These are phyloP conservation scores for Bubalus kerabau DNA, from an alignment of 2,113 vertebrate species.

Conservation along the genomic window DNA sequence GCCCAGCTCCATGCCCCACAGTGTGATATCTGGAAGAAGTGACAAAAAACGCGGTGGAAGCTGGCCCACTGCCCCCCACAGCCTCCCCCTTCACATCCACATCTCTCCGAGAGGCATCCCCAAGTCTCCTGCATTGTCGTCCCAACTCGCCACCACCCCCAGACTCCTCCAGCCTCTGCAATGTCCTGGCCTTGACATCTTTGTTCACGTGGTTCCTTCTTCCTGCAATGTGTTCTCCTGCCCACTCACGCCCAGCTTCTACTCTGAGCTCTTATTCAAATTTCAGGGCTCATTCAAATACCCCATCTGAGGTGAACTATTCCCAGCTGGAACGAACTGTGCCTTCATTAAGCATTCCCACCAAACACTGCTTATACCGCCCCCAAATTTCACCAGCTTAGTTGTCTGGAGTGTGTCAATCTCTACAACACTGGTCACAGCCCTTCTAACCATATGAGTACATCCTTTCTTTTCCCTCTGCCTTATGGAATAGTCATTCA, in stretches of 20 bases:
- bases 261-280: neutral
- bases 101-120: neutral
- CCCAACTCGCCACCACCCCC: neutral
- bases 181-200: neutral
- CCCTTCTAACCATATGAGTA: neutral
- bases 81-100: neutral
- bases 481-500: neutral
- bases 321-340: neutral
- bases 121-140: neutral
- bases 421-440: neutral
- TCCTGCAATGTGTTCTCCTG: neutral
- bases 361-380: neutral
- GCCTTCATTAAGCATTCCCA: neutral
- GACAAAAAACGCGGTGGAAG: rapidly evolving
- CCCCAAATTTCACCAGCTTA: neutral
- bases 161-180: neutral
- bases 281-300: neutral
- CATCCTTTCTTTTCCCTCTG: neutral
- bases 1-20: conserved; percentile 89
- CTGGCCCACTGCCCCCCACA: too few relatives aligned
- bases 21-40: conserved; percentile 85
- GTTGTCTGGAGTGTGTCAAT: neutral
- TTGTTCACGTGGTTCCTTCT: neutral
- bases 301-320: neutral
- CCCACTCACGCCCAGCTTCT: neutral